Base-by-base conservation (phyloP, 2,797 vertebrate genomes). In the Gymnodraco acuticeps region DNA sequence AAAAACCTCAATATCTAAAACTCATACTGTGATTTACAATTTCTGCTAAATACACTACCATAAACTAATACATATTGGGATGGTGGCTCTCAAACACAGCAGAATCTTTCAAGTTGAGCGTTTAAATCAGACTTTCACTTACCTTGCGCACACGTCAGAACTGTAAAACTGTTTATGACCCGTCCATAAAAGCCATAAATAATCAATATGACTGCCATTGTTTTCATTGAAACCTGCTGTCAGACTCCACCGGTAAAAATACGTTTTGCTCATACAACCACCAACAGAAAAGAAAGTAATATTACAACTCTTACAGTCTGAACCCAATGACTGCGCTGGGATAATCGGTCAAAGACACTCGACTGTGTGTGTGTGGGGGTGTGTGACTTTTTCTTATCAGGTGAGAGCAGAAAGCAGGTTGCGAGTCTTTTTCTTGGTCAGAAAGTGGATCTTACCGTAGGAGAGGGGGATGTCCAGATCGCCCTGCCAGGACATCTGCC, bases 401-500 rank as follows among this genome's bases (percentile, higher is more conserved):
- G 74, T 64, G 64, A 0, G n/a, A 78, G 71, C 83, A 86, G 83
- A 54, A 68, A 81, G 76, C 75, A 61, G 66, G 56, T 47, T 60
- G 68, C 27, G 53, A 17, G 71, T 31, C 68, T 54, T 55, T 63
- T 27, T 68, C 54, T 53, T 27, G 2, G 10, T 17, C 60, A 31
- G 54, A 38, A 51, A 51, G 48, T 52, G 11, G 38, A 64, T 91
- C 90, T 3, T 94, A 95, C 94, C 91, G 86, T 95, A 95, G 27
- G 95, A 93, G 47, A 94, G 63, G 64, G 95, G 94, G 61, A 94
- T 66, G 86, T 95, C 94, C 89, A 94, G 77, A 14, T 94, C 94
- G 5, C 85, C 93, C 73, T 91, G 91, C 95, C 94, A 95, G 81
- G 93, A 91, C 82, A 94, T 72, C 75, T 91, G 92, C 3, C 91